Percentiles rank a stretch among this genome's conserved stretches.
These are phyloP conservation scores for Drosophila cyrtoloma DNA, from an alignment of 2,888 invertebrate genomes.

Conservation along the genomic window DNA sequence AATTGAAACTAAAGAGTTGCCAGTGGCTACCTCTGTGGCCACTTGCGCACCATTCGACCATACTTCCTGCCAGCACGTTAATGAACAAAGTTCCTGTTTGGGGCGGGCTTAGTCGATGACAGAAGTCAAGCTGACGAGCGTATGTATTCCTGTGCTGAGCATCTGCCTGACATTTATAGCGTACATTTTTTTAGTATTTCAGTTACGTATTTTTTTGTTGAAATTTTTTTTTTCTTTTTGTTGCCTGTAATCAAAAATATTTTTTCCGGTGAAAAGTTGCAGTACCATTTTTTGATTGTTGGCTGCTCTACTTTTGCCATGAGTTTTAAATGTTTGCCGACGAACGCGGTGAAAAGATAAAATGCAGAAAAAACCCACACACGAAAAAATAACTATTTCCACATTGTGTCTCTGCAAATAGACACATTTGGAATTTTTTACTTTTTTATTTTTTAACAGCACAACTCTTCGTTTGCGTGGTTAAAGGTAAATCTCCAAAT, in stretches of 20 bases:
- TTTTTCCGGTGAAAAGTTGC: conserved; percentile 24
- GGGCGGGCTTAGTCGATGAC: conserved; percentile 24
- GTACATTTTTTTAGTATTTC: conserved; percentile 19
- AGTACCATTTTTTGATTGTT: conserved; percentile 12
- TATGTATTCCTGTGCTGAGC: background rate
- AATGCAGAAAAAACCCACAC: conserved; percentile 7
- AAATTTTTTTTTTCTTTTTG: background rate
- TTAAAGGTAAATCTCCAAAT: background rate
- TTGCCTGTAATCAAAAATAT: conserved; percentile 29
- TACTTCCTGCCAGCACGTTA: conserved; percentile 23
- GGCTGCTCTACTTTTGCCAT: conserved; percentile 32
- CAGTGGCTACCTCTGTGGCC: conserved; percentile 46
- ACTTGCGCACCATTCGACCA: conserved; percentile 49
- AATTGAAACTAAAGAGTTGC: conserved; percentile 62
- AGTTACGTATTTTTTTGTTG: conserved; percentile 9
- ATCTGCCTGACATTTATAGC: conserved; percentile 2
- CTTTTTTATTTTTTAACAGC: conserved; percentile 3
- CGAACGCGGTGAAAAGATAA: conserved; percentile 11
- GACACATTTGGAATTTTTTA: conserved; percentile 16
- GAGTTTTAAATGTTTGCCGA: conserved; percentile 48
- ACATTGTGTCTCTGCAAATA: conserved; percentile 8
- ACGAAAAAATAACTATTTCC: conserved; percentile 6
- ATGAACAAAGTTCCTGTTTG: conserved; percentile 50
- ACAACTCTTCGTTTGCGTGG: background rate
- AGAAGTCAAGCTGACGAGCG: conserved; percentile 44